Conservation (phyloP, 2,797 vertebrate genomes). For the Scyliorhinus canicula region DNA sequence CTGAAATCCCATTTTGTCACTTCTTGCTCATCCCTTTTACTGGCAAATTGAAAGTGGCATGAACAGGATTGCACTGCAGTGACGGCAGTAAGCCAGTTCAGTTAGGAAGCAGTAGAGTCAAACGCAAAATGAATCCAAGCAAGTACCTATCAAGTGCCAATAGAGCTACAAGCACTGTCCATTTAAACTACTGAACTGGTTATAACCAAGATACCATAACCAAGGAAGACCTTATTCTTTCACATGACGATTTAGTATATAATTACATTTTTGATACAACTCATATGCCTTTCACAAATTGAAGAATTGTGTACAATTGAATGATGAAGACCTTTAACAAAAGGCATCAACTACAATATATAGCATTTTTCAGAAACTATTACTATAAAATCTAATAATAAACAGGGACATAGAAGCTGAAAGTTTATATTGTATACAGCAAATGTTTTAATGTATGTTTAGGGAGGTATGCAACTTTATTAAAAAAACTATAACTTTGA, state of each 20-base stretch:
- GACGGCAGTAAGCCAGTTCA: neutral
- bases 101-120: neutral
- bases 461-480: neutral
- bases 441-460: neutral
- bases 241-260: neutral
- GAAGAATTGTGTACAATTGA: neutral
- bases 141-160: neutral
- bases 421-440: neutral
- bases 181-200: neutral
- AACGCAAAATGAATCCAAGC: neutral
- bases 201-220: neutral
- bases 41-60: conserved; percentile 11
- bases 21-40: neutral
- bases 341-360: neutral
- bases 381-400: neutral
- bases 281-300: neutral
- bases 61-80: neutral
- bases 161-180: neutral
- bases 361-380: neutral
- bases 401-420: neutral
- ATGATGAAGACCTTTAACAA: neutral
- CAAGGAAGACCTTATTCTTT: neutral
- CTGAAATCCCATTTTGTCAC: neutral
- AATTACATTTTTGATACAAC: neutral
- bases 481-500: neutral